Evolutionary conservation across 2,797 vertebrate species (phyloP), one percentile per base, ranked within the genome.

Genomic region (Serranus cabrilla): DNA sequence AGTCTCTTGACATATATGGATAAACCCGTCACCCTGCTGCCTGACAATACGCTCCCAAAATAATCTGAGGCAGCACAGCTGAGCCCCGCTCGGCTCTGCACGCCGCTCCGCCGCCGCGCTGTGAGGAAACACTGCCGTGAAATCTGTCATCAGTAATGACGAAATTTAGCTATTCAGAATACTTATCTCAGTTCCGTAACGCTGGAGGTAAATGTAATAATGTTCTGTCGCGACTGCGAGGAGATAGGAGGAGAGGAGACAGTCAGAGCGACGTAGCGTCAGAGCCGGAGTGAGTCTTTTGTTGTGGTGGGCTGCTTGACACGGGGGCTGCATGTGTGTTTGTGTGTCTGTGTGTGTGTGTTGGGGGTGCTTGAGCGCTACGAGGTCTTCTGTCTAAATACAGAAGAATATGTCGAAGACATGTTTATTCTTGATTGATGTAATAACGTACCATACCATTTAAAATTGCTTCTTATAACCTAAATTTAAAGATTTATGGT

Each of bases 21-120:
- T 49, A 82, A 54, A 85, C 54, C 80, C 93, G 86, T 89, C 91
- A 86, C 77, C 52, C 80, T 7, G 90, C 87, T 90, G 93, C 83
- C 93, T 96, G 96, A 96, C 96, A 96, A 94, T 92, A 85, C 92
- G 82, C 89, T 95, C 96, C 97, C 95, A 97, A 97, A 99, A 99
- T 99, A 99, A 97, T 96, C 96, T 80, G 45, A 69, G 93, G 82
- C 86, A 81, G 83, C 96, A 95, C 97, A 97, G 97, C 96, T 97
- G 97, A 95, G 95, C 91, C 87, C 61, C n/a, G 91, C 89, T 80
- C 89, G 75, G 57, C 73, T 80, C 42, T 71, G 56, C 76, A 7
- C 77, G 27, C 75, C 16, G 77, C 78, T 42, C 34, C 84, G 27
- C 93, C 94, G 87, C 92, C 91, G 88, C 76, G 20, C 57, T 16